Base-by-base conservation (phyloP, 2,797 vertebrate species). In the Thalassophryne amazonica region DNA sequence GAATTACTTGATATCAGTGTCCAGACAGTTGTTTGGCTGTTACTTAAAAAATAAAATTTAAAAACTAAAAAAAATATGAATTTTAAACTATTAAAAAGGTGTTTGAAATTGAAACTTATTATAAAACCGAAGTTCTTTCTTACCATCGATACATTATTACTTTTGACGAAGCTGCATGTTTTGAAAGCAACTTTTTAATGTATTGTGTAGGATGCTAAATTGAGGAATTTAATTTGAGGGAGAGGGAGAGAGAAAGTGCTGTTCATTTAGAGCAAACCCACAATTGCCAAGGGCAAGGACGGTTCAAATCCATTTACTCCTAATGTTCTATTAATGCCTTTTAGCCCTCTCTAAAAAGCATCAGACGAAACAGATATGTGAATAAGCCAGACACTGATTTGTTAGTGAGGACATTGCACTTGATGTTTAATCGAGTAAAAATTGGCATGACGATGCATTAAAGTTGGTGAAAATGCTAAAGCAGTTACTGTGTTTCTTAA, bases 291-390 rank as follows among this genome's bases (percentile, higher is more conserved):
- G 60, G 81, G 78, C 75, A 83, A 78, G 58, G 78, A 69, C 73
- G 63, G 78, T 83, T 89, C 85, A 88, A 64, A 83, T 81, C 73
- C 64, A 84, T 88, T 86, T 86, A 66, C 59, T 74, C 46, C 54
- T 87, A 78, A 86, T 89, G 74, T 80, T 73, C 59, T 69, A 49
- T 83, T 87, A 84, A 87, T 82, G 72, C 38, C 43, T 66, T 78
- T 75, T 65, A 59, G 47, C 29, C 34, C 47, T 54, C 62, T 72
- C 71, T 53, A 49, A 59, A 61, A 41, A 32, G 23, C 47, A 49
- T 53, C 30, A 60, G 35, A 61, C 35, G 37, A 53, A 55, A 64
- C 40, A 36, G 33, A 41, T 14, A 32, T 36, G 29, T 37, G 32
- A 51, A 48, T 31, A 47, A 46, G 30, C 15, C 33, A 6, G 7